These are phyloP conservation scores for Limnephilus marmoratus DNA, from an alignment of 2,888 invertebrate species.

Conservation along the genomic window DNA sequence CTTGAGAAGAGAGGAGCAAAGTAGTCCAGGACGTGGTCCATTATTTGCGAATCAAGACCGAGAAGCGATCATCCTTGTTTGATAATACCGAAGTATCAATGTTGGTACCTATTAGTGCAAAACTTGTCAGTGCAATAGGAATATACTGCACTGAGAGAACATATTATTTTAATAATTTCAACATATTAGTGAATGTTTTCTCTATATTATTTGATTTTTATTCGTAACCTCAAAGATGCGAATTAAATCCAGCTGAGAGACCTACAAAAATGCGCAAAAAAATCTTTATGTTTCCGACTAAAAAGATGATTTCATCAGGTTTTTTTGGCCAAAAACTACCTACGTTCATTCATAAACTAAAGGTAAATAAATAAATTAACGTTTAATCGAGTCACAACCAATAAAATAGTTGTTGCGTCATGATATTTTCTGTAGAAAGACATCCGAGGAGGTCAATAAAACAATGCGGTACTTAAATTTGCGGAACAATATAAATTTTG, in stretches of 20 bases:
- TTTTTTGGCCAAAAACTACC: neutral
- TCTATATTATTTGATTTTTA: neutral
- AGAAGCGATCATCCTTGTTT: slow-evolving; percentile 31
- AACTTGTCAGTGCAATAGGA: neutral
- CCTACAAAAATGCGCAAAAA: neutral
- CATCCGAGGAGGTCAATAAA: too few relatives aligned
- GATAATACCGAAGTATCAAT: neutral
- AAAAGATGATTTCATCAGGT: neutral
- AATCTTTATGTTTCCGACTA: neutral
- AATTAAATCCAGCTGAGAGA: neutral
- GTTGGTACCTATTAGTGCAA: neutral
- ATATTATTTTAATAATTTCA: neutral
- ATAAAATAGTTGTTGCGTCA: too few relatives aligned
- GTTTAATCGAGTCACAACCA: too few relatives aligned
- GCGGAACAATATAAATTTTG: too few relatives aligned
- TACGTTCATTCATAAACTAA: too few relatives aligned
- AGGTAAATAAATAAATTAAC: too few relatives aligned
- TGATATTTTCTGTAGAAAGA: too few relatives aligned
- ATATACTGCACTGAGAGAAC: neutral
- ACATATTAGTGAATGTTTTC: neutral
- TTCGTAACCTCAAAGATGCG: neutral
- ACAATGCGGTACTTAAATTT: too few relatives aligned
- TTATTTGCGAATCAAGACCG: slow-evolving; percentile 60
- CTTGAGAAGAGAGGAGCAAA: neutral
- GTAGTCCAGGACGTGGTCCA: slow-evolving; percentile 57